Evolutionary conservation across 2,797 vertebrate species (phyloP), one percentile per base, ranked within the genome.

Genomic region (Aldrovandia affinis): DNA sequence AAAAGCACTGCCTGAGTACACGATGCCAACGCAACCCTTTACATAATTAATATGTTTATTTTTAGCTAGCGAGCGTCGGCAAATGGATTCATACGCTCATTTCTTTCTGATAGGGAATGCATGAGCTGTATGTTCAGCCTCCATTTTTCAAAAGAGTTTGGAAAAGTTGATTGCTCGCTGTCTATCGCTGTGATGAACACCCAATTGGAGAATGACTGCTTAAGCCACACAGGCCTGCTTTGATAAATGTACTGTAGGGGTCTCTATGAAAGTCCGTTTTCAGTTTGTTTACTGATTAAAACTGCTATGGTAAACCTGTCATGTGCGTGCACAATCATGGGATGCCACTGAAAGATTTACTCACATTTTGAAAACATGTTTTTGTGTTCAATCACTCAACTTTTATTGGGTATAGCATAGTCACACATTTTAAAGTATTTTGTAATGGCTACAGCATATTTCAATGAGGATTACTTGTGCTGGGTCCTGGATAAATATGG

Each of bases 1-100:
- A 63, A 79, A 83, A 83, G 61, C 44, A 52, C 50, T 30, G 33
- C 42, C 59, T 44, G 39, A 52, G 55, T 68, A 54, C 50, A 84
- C 50, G 78, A 80, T 82, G 81, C 61, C 33, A 57, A 81, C 78
- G 75, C 79, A 84, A 15, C 44, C 63, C 55, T 39, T 80, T 84
- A 75, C 61, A 84, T 84, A 70, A 84, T 81, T 81, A 73, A 82
- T 70, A 33, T 54, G 33, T 77, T 77, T 52, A 65, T 68, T 52
- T 39, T 84, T 25, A 81, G 81, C 68, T 39, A 36, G 59, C 42
- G 39, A 57, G 79, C 50, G 33, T 33, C 47, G n/a, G 79, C 33
- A 4, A 61, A 44, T 6, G 39, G 47, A 77, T 42, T n/a, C 42
- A 25, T 77, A 77, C 9, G 42, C 73, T 77, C 73, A 77, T 77